Evolutionary conservation across 2,113 vertebrate genomes (phyloP).

Genomic region (Columbina picui): DNA sequence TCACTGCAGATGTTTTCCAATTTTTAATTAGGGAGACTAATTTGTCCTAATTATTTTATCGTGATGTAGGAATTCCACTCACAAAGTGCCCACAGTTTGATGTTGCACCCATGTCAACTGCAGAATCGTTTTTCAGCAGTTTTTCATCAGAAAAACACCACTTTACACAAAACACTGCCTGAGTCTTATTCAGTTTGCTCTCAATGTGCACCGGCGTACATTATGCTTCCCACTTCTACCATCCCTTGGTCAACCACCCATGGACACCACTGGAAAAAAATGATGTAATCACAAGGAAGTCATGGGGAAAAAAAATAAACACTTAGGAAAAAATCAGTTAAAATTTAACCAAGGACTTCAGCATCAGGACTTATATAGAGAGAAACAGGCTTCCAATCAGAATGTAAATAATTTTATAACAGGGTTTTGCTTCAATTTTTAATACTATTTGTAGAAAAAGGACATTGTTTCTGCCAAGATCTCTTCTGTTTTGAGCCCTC

Average conservation of each 20-base stretch:
- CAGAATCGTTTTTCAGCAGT: neutral
- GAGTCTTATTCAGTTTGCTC: neutral
- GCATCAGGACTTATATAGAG: neutral
- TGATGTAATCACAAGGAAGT: neutral
- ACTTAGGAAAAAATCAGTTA: neutral
- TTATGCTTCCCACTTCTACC: neutral
- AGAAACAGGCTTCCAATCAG: neutral
- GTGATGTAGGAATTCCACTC: neutral
- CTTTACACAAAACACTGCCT: neutral
- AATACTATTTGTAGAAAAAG: constrained; percentile 38
- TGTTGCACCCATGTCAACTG: neutral
- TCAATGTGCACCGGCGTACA: neutral
- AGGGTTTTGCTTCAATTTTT: neutral
- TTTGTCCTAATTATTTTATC: neutral
- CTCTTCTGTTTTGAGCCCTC: neutral
- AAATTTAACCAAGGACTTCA: neutral
- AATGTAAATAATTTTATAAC: neutral
- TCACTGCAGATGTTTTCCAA: neutral
- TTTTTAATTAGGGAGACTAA: neutral
- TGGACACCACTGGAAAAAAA: neutral
- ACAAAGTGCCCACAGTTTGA: neutral
- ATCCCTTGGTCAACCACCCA: neutral
- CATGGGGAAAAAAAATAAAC: neutral
- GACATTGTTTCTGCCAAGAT: neutral
- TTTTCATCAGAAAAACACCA: neutral